Conservation (phyloP, 2,797 vertebrate species). For the Falco biarmicus region DNA sequence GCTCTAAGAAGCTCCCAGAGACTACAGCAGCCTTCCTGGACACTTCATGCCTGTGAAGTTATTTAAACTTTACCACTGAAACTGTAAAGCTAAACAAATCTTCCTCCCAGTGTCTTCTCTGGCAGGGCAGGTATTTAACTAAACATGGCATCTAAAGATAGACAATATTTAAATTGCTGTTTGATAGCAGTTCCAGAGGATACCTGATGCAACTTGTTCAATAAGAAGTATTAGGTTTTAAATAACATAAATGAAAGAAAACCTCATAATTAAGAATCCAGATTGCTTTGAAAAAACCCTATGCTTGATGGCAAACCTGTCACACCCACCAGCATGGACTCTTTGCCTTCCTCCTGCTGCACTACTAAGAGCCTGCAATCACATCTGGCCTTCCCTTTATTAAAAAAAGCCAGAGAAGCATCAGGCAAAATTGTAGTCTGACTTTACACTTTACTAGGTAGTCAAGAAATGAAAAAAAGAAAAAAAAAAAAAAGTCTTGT, state of each 20-base stretch:
- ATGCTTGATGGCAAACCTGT: background rate
- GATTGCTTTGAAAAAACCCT: background rate
- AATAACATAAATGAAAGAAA: background rate
- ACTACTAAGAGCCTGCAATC: background rate
- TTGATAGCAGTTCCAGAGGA: conserved; percentile 24
- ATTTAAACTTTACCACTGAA: background rate
- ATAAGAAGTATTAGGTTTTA: conserved; percentile 1
- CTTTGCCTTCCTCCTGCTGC: background rate
- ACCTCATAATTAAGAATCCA: background rate
- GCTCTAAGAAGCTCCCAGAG: background rate
- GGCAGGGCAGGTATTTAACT: conserved; percentile 9
- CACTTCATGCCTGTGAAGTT: background rate
- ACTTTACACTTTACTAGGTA: background rate
- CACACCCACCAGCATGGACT: background rate
- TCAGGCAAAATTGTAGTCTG: background rate
- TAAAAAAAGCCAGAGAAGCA: background rate
- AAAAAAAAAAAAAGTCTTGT: background rate
- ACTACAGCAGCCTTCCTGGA: background rate
- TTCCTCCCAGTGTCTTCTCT: background rate
- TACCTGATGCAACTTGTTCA: conserved; percentile 48
- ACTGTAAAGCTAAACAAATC: background rate
- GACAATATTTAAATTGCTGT: conserved; percentile 35
- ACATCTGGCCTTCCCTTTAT: background rate
- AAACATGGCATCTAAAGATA: conserved; percentile 5
- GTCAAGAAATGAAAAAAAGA: background rate